phyloP scores from a whole-genome alignment of 2,888 invertebrate species.

The Cetonia aurata region DNA sequence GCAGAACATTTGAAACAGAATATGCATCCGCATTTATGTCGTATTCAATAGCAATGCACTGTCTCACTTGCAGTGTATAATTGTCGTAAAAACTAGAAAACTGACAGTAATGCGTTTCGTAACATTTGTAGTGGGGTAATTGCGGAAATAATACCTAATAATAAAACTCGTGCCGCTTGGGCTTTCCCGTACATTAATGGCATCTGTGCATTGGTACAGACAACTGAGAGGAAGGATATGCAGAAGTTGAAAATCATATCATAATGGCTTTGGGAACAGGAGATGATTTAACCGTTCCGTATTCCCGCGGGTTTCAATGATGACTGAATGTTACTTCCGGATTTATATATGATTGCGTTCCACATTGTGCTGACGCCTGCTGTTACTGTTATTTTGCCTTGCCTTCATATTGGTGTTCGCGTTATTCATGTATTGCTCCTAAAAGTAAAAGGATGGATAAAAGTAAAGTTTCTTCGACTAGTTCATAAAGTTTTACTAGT shows the following conservation, averaged over 20 bases:
- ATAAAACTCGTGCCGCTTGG: background rate
- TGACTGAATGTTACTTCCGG: slow-evolving; percentile 12
- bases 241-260: slow-evolving; percentile 21
- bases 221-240: slow-evolving; percentile 36
- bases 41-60: background rate
- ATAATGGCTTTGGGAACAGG: background rate
- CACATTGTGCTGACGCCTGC: background rate
- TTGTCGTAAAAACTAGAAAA: background rate
- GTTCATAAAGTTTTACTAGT: too few species aligned
- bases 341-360: slow-evolving; percentile 18
- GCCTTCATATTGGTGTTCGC: too few species aligned
- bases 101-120: background rate
- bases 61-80: background rate
- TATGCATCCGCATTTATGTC: too few species aligned
- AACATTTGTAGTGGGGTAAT: background rate
- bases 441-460: too few species aligned
- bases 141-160: background rate
- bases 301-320: slow-evolving; percentile 12
- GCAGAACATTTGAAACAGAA: too few species aligned
- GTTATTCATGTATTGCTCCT: too few species aligned
- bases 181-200: slow-evolving; percentile 18
- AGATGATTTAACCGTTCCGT: slow-evolving; percentile 1
- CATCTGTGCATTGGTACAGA: slow-evolving; percentile 9
- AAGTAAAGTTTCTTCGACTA: too few species aligned
- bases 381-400: too few species aligned